A percentile compares a stretch with the other conserved stretches of the same genome.
phyloP scores from a whole-genome alignment of 2,888 invertebrate species.

The Caenorhabditis sinica region DNA sequence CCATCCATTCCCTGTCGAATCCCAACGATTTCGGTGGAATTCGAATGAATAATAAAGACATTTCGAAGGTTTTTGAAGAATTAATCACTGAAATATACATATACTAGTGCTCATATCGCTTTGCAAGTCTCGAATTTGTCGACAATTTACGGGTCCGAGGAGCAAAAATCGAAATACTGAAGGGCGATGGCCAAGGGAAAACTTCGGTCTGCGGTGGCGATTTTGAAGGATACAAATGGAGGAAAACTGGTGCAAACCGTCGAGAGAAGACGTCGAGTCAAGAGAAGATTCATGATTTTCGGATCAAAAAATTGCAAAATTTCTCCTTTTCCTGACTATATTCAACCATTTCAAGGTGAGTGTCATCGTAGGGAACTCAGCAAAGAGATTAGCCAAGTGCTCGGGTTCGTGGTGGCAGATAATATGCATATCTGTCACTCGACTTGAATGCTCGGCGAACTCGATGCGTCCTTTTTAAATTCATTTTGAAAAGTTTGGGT shows the following conservation, averaged over 20 bases:
- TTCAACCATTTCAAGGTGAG: no score
- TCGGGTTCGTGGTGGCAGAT: no score
- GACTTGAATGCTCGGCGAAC: no score
- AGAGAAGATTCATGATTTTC: conserved; percentile 66
- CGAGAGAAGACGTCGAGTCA: conserved; percentile 73
- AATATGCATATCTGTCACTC: no score
- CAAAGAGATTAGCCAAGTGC: no score
- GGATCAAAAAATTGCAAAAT: conserved; percentile 78
- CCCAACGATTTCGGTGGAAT: conserved; percentile 80
- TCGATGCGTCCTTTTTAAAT: no score
- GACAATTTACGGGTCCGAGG: conserved; percentile 67
- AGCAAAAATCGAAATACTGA: conserved; percentile 70
- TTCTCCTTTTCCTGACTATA: no score
- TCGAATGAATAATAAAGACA: conserved; percentile 79
- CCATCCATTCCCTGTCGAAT: conserved; percentile 72
- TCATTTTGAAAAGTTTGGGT: no score
- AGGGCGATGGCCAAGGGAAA: conserved; percentile 67
- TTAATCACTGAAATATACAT: conserved; percentile 74
- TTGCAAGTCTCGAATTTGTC: conserved; percentile 71
- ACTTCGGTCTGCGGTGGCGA: conserved; percentile 62
- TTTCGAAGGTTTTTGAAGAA: conserved; percentile 78
- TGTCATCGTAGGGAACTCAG: no score
- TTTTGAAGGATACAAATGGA: conserved; percentile 49
- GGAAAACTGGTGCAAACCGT: conserved; percentile 48
- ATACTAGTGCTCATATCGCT: conserved; percentile 64